These are phyloP conservation scores for Heterochromis multidens DNA, from an alignment of 2,113 vertebrate genomes.

Conservation along the genomic window DNA sequence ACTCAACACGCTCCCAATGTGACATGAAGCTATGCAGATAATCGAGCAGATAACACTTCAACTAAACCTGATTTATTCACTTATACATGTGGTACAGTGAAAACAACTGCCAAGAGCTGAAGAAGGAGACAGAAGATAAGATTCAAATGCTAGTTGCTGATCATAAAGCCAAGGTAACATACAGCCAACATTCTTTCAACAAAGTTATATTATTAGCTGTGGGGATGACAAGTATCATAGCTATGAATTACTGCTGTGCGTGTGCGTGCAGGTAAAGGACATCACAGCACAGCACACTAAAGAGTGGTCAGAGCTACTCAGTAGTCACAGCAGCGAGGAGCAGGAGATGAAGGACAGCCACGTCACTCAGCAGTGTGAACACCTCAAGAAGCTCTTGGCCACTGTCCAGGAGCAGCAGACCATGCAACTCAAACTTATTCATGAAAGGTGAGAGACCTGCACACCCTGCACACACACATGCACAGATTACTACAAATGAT, in stretches of 20 bases:
- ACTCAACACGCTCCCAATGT: accelerated
- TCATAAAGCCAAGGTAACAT: conserved; percentile 93
- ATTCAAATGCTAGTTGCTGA: conserved; percentile 88
- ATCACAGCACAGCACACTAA: conserved; percentile 96
- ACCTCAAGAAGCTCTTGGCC: conserved; percentile 87
- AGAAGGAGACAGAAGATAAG: conserved; percentile 98
- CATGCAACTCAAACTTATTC: conserved; percentile 89
- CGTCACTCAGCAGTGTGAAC: conserved; percentile 91
- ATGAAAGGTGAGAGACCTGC: conserved; percentile 83
- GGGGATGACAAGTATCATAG: neutral
- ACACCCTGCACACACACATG: neutral
- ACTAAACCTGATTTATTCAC: neutral
- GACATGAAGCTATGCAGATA: neutral
- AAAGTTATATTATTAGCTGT: neutral
- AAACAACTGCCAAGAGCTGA: conserved; percentile 94
- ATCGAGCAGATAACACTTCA: neutral
- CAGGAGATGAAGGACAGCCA: conserved; percentile 90
- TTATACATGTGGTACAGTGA: conserved; percentile 72
- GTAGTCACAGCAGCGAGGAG: conserved; percentile 87
- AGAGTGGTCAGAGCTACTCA: conserved; percentile 96
- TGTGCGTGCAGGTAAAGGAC: conserved; percentile 85
- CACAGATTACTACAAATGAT: neutral
- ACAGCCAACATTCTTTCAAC: neutral
- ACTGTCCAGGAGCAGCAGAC: conserved; percentile 91
- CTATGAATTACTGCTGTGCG: neutral